These are phyloP conservation scores for Lasioglossum malachurum DNA, from an alignment of 2,888 invertebrate species.

Conservation along the genomic window DNA sequence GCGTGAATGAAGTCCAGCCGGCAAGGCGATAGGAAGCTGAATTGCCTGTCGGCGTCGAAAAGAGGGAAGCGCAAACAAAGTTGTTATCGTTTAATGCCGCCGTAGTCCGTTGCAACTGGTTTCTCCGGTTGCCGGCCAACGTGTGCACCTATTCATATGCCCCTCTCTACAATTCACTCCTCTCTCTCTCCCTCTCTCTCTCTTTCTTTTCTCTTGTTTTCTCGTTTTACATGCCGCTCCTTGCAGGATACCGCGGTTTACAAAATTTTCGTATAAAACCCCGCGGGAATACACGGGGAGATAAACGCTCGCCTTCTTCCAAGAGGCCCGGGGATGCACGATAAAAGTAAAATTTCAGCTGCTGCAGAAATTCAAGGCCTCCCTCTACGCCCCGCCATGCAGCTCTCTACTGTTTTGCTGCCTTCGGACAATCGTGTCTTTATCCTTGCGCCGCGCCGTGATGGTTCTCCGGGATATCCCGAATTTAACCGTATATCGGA, in stretches of 20 bases:
- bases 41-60: slow-evolving; percentile 57
- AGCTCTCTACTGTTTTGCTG: slow-evolving; percentile 1
- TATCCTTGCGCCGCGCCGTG: neutral
- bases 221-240: slow-evolving; percentile 20
- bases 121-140: slow-evolving; percentile 53
- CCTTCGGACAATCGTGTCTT: slow-evolving; percentile 27
- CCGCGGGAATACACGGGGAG: slow-evolving; percentile 33
- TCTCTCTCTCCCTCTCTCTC: neutral
- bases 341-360: slow-evolving; percentile 54
- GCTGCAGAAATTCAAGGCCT: slow-evolving; percentile 9
- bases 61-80: slow-evolving; percentile 73
- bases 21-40: slow-evolving; percentile 59
- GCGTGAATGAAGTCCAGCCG: slow-evolving; percentile 42
- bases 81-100: slow-evolving; percentile 78
- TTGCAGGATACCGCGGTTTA: slow-evolving; percentile 25
- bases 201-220: neutral
- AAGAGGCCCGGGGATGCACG: slow-evolving; percentile 33
- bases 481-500: slow-evolving; percentile 12
- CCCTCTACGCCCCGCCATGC: neutral
- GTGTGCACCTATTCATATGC: slow-evolving; percentile 50
- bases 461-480: slow-evolving; percentile 13
- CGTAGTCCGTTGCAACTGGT: slow-evolving; percentile 75
- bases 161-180: neutral
- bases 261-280: slow-evolving; percentile 50
- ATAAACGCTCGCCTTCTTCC: slow-evolving; percentile 53